phyloP scores from a whole-genome alignment of 2,797 vertebrate genomes.

The Phaenicophaeus curvirostris region DNA sequence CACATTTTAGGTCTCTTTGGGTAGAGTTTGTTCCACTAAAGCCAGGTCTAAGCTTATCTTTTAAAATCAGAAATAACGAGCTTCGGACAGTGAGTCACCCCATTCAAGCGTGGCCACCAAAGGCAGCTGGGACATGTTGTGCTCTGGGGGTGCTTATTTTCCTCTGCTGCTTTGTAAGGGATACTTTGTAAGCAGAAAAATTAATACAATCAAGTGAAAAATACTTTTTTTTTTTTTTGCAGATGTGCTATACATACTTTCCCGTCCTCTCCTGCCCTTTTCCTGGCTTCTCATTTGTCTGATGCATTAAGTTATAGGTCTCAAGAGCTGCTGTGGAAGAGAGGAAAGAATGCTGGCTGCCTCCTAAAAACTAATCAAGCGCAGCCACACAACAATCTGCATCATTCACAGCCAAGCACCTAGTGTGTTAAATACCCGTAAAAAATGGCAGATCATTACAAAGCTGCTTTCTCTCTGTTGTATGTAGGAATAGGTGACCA shows the following conservation, averaged over 20 bases:
- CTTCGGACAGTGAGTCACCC: not conserved
- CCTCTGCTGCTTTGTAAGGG: not conserved
- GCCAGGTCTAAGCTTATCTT: not conserved
- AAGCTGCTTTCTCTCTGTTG: not conserved
- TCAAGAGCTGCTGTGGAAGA: not conserved
- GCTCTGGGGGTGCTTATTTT: conserved; percentile 17
- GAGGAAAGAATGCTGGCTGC: not conserved
- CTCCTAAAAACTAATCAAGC: not conserved
- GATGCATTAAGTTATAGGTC: not conserved
- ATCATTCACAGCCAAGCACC: not conserved
- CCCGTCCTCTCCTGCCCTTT: not conserved
- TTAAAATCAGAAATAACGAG: not conserved
- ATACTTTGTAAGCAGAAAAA: not conserved
- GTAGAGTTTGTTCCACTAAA: not conserved
- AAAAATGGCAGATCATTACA: not conserved
- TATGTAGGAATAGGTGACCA: not conserved
- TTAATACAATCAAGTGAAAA: not conserved
- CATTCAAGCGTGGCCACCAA: rapidly evolving
- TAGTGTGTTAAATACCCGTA: not conserved
- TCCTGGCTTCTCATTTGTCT: not conserved
- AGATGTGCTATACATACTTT: not conserved
- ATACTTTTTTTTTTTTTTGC: not conserved
- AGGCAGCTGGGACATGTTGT: not conserved
- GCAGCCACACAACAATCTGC: not conserved
- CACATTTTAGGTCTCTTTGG: not conserved